Conservation (phyloP, 2,113 vertebrate genomes). For the Brachyhypopomus gauderio region DNA sequence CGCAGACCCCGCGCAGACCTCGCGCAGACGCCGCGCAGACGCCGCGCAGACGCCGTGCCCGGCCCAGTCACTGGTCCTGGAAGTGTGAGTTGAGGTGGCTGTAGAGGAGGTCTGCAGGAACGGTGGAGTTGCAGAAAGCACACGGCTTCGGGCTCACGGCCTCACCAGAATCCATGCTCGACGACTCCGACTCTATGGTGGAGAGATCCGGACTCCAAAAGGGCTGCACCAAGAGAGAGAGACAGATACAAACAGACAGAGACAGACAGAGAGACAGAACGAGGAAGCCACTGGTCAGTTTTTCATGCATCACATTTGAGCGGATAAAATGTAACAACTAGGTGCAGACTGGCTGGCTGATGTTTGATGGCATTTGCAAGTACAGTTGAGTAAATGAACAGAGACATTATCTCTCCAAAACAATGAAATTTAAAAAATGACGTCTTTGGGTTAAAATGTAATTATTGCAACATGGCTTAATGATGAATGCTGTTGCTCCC, state of each 20-base stretch:
- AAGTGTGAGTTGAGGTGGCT: constrained; percentile 96
- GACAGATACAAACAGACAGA: constrained; percentile 51
- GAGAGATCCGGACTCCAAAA: constrained; percentile 84
- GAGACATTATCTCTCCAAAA: not conserved
- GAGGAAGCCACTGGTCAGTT: constrained; percentile 2
- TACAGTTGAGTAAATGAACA: not conserved
- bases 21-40: too few species aligned
- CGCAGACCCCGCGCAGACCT: too few species aligned
- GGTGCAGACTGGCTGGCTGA: not conserved
- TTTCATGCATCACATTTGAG: not conserved
- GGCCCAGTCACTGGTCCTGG: constrained; percentile 73
- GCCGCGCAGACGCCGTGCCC: constrained; percentile 36
- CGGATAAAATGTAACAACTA: not conserved
- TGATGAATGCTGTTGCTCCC: too few species aligned
- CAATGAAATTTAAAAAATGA: too few species aligned
- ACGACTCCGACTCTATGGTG: constrained; percentile 71
- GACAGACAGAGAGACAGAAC: constrained; percentile 56
- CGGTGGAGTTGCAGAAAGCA: constrained; percentile 91
- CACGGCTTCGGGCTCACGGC: constrained; percentile 80
- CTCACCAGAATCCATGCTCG: constrained; percentile 76
- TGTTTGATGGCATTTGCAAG: not conserved
- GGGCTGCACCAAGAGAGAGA: constrained; percentile 76
- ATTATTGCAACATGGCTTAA: too few species aligned
- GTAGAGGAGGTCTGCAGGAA: constrained; percentile 88
- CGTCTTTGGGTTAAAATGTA: too few species aligned